Conservation (phyloP, 2,888 invertebrate genomes). For the Sarcophaga rosellei region DNA sequence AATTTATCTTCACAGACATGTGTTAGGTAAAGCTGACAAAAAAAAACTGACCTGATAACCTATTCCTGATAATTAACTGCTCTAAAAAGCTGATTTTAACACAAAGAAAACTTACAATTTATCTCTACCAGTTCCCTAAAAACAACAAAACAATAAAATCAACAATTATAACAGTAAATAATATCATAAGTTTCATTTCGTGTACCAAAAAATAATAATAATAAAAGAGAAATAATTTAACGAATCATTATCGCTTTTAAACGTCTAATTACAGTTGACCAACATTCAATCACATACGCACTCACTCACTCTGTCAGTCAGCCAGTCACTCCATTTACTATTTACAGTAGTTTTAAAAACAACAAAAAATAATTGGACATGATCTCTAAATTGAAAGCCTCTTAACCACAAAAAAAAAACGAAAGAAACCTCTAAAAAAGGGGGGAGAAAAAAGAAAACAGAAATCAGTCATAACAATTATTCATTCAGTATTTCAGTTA, state of each 20-base stretch:
- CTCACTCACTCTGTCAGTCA: no score
- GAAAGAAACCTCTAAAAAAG: neutral
- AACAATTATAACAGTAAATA: neutral
- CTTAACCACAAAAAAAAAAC: constrained; percentile 14
- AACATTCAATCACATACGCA: no score
- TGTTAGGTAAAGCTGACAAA: no score
- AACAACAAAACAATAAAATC: neutral
- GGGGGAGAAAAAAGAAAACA: no score
- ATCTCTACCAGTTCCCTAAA: neutral
- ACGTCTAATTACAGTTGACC: constrained; percentile 29
- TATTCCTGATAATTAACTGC: no score
- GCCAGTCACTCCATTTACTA: no score
- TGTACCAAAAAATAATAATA: no score
- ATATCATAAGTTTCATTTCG: no score
- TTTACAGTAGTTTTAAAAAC: constrained; percentile 22
- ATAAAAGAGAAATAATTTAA: neutral
- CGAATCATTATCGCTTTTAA: constrained; percentile 45
- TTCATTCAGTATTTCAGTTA: neutral
- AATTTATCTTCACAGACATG: no score
- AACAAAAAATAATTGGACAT: neutral
- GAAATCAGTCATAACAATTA: neutral
- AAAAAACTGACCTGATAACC: no score
- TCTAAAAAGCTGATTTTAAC: no score
- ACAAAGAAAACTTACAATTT: no score
- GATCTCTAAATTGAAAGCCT: constrained; percentile 28